Base-by-base conservation (phyloP, 2,797 vertebrate species). In the Agapornis canus region DNA sequence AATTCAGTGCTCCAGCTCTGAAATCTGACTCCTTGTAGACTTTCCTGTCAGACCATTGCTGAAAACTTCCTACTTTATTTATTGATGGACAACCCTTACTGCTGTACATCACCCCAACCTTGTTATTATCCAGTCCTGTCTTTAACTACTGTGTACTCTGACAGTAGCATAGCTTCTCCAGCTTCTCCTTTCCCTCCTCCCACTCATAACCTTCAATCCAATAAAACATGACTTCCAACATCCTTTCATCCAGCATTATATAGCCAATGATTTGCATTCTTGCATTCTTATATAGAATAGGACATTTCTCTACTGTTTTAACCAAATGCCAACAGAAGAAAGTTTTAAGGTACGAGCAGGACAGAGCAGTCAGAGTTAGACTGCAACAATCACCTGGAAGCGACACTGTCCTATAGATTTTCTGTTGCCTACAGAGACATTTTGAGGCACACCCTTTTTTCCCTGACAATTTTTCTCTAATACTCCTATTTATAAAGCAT, bases 11-110 rank as follows among this genome's bases (percentile, higher is more conserved):
- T 98, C 89, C 96, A 96, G 94, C 98, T 91, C 97, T 99, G 99
- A 98, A 99, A 99, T 97, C 93, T 68, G 99, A 99, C 98, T 98
- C 98, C 95, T 49, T n/a, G 56, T 66, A 95, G 47, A 94, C 83
- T 92, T 97, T 95, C 96, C 96, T 97, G 95, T 95, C 96, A 96
- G 98, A 97, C 97, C 96, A 95, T 96, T 87, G 94, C 97, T 54
- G 91, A 97, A 98, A 86, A 95, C 95, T 97, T 97, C 94, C 90
- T 82, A 86, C 91, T 90, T 86, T 89, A 75, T 65, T 92, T 92
- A 48, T 27, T 52, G 69, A 72, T 37, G 72, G 54, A 60, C 68
- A 87, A 29, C 81, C 40, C 31, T 90, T 22, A 11, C 32, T 71
- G 49, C 73, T 42, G 32, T 5, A 22, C 87, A 64, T 15, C 40